phyloP scores from a whole-genome alignment of 2,113 vertebrate species.

The Nannobrachium achirus region DNA sequence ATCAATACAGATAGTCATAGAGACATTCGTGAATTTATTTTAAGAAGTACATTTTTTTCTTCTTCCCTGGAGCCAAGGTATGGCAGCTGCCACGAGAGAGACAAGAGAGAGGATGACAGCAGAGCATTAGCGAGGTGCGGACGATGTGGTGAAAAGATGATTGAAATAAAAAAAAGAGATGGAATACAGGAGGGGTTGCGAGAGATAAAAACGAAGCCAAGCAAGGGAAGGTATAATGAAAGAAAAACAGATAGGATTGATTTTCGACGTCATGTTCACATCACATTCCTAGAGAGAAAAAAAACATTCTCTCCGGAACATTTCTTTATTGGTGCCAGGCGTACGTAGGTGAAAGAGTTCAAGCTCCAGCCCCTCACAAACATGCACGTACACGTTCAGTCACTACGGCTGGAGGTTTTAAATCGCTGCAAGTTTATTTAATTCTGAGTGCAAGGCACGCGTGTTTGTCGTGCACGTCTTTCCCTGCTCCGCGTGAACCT shows the following conservation, averaged over 20 bases:
- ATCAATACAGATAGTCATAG: no score
- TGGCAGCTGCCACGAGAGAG: no score
- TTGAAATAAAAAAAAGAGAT: background rate
- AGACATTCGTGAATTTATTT: no score
- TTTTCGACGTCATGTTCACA: background rate
- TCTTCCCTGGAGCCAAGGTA: no score
- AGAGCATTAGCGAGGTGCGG: background rate
- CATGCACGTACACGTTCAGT: constrained; percentile 14
- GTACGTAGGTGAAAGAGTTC: constrained; percentile 19
- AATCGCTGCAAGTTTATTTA: background rate
- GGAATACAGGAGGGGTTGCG: background rate
- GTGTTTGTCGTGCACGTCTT: background rate
- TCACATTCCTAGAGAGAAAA: background rate
- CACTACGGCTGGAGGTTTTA: background rate
- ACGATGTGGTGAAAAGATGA: background rate
- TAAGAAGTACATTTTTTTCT: no score
- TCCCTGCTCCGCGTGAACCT: background rate
- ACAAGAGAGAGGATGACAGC: background rate
- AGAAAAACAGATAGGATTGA: background rate
- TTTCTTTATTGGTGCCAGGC: background rate
- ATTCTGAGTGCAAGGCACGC: background rate
- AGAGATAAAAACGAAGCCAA: background rate
- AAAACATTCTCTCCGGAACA: background rate
- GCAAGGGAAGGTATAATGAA: background rate
- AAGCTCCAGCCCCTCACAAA: constrained; percentile 2